These are phyloP conservation scores for Eupleurogrammus muticus DNA, from an alignment of 2,797 vertebrate species.

Conservation along the genomic window DNA sequence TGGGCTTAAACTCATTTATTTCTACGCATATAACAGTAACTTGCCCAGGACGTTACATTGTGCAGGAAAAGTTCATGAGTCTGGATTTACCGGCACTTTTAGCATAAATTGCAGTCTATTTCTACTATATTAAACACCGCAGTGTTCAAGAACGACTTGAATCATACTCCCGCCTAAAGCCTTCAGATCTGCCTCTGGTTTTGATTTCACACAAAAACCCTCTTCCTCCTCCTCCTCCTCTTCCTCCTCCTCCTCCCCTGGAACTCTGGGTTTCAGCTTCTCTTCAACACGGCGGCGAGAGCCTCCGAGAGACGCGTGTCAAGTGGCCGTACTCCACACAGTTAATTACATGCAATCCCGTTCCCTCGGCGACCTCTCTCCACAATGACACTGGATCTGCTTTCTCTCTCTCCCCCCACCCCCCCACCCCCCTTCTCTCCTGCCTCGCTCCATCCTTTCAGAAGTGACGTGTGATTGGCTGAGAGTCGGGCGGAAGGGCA, in stretches of 20 bases:
- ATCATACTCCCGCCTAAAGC: background rate
- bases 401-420: too few relatives aligned
- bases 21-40: too few relatives aligned
- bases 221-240: too few relatives aligned
- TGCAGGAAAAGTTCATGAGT: too few relatives aligned
- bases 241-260: constrained; percentile 25
- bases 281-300: too few relatives aligned
- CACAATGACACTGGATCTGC: constrained; percentile 34
- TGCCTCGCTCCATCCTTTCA: constrained; percentile 47
- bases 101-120: too few relatives aligned
- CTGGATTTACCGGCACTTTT: too few relatives aligned
- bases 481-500: constrained; percentile 52
- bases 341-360: constrained; percentile 66
- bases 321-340: constrained; percentile 48
- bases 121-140: too few relatives aligned
- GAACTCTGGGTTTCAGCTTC: constrained; percentile 26
- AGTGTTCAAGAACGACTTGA: too few relatives aligned
- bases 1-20: too few relatives aligned
- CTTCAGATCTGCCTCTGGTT: constrained; percentile 17
- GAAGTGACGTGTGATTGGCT: constrained; percentile 61
- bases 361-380: constrained; percentile 37
- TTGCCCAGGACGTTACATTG: too few relatives aligned
- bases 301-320: constrained; percentile 51
- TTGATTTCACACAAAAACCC: too few relatives aligned
- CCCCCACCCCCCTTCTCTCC: constrained; percentile 9